Evolutionary conservation across 2,113 vertebrate species (phyloP).

Genomic region (Podilymbus podiceps): DNA sequence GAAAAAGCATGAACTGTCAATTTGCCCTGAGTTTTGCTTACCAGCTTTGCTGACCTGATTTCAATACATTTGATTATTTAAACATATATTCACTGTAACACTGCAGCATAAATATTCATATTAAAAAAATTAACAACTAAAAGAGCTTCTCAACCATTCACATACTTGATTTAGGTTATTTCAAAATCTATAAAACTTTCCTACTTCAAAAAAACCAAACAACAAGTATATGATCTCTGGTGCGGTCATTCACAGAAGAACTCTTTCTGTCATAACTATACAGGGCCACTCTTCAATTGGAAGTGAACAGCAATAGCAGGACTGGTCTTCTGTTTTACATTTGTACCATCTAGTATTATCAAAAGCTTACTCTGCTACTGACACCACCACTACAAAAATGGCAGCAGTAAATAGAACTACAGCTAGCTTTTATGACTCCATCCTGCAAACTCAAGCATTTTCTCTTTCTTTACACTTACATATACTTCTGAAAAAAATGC

Average conservation of each 20-base stretch:
- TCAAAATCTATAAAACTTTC: neutral
- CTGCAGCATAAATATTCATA: neutral
- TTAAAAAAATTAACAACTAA: neutral
- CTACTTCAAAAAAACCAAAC: neutral
- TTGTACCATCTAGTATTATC: neutral
- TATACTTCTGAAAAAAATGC: neutral
- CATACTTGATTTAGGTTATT: neutral
- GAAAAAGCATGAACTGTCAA: conserved; percentile 1
- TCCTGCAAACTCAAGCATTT: neutral
- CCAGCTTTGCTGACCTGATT: conserved; percentile 14
- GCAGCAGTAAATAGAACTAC: neutral
- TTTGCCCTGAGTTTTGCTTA: conserved; percentile 18
- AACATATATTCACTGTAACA: neutral
- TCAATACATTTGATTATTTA: conserved; percentile 2
- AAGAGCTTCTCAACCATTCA: neutral
- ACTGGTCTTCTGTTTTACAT: neutral
- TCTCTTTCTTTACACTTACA: no score
- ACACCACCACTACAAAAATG: neutral
- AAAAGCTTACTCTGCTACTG: neutral
- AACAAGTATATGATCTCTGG: neutral
- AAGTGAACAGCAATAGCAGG: neutral
- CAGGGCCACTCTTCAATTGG: neutral
- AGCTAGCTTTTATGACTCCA: neutral
- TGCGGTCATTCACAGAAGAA: neutral
- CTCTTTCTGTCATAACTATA: neutral